A percentile compares a stretch with the other conserved stretches of the same genome.
Evolutionary conservation across 2,888 invertebrate genomes (phyloP).

Genomic region (Calameuta filiformis): DNA sequence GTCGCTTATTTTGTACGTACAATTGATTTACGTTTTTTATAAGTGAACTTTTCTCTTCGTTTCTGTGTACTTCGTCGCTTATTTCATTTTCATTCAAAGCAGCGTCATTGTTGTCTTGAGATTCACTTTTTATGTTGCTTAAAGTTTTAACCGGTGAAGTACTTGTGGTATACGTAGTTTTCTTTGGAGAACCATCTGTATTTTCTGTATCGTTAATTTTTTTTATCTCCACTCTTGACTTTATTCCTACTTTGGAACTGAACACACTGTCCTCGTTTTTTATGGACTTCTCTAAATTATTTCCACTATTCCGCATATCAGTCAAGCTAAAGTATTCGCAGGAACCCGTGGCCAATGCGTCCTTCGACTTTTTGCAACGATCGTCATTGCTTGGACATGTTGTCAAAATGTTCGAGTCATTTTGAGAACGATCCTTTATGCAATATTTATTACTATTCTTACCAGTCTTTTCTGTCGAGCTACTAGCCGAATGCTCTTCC

Average conservation of each 20-base stretch:
- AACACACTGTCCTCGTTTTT: neutral
- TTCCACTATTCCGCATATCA: conserved; percentile 13
- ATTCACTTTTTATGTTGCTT: neutral
- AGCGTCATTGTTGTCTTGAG: neutral
- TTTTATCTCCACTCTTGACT: neutral
- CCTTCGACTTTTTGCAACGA: neutral
- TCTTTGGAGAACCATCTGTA: neutral
- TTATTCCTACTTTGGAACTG: neutral
- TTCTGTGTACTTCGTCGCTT: neutral
- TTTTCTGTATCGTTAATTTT: neutral
- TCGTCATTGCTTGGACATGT: neutral
- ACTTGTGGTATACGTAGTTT: neutral
- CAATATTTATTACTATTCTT: conserved; percentile 4
- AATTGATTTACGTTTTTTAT: conserved; percentile 19
- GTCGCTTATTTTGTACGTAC: conserved; percentile 17
- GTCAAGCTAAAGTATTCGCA: conserved; percentile 36
- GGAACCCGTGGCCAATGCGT: neutral
- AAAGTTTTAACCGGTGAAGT: neutral
- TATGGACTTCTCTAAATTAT: neutral
- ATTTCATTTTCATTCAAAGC: neutral
- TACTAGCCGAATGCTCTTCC: conserved; percentile 49
- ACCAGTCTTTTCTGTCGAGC: conserved; percentile 35
- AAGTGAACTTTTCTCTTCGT: neutral
- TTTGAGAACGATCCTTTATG: neutral
- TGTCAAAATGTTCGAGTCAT: neutral